phyloP scores from a whole-genome alignment of 2,888 invertebrate genomes.

The Heteromyza rotundicornis region DNA sequence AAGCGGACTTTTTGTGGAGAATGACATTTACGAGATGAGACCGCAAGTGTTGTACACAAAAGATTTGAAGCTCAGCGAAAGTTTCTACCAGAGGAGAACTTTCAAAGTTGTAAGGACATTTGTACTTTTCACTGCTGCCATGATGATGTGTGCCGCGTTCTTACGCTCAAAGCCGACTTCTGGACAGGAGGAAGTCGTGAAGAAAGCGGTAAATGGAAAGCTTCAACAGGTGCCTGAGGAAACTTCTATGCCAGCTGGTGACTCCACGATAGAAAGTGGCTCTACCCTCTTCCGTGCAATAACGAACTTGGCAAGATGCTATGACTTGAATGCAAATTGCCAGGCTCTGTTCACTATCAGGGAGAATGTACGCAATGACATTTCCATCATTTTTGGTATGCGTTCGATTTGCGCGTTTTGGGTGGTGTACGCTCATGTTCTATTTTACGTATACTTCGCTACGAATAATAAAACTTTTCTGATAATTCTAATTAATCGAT shows the following conservation, averaged over 20 bases:
- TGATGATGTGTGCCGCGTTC: slow-evolving; percentile 40
- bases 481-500: slow-evolving; percentile 50
- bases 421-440: slow-evolving; percentile 60
- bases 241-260: background rate
- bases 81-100: slow-evolving; percentile 51
- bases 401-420: slow-evolving; percentile 59
- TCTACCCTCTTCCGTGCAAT: slow-evolving; percentile 21
- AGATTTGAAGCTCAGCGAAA: slow-evolving; percentile 55
- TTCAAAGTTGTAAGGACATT: slow-evolving; percentile 49
- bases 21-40: slow-evolving; percentile 55
- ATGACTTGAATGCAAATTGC: slow-evolving; percentile 54
- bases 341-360: slow-evolving; percentile 48
- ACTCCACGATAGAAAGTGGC: background rate
- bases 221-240: background rate
- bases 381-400: slow-evolving; percentile 60
- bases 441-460: slow-evolving; percentile 62
- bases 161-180: slow-evolving; percentile 12
- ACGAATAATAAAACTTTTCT: slow-evolving; percentile 59
- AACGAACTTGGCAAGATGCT: slow-evolving; percentile 54
- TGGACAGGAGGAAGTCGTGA: background rate
- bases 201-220: background rate
- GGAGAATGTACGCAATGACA: slow-evolving; percentile 43
- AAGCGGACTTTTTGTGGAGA: slow-evolving; percentile 51
- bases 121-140: slow-evolving; percentile 41
- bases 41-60: slow-evolving; percentile 60